A percentile compares a stretch with the other conserved stretches of the same genome.
These are phyloP conservation scores for Corella eumyota DNA, from an alignment of 23 tunicate genomes.

Conservation along the genomic window DNA sequence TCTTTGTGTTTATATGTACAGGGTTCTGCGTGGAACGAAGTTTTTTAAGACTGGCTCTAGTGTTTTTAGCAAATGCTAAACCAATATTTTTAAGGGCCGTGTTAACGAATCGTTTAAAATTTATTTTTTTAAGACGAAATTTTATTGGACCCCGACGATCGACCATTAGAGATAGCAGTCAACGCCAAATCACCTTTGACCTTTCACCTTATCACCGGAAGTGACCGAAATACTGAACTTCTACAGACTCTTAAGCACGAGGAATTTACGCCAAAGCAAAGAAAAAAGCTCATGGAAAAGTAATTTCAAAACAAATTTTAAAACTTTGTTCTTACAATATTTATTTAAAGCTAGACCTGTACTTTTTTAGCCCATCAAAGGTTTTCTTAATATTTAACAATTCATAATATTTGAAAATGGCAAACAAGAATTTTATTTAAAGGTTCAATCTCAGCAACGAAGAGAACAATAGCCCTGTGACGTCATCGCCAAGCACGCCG, in stretches of 20 bases:
- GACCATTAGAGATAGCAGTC: slow-evolving; percentile 45
- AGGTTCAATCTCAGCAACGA: slow-evolving; percentile 18
- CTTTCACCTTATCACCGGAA: slow-evolving; percentile 42
- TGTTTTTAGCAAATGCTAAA: too few species aligned
- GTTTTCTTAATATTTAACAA: neutral
- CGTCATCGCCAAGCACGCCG: slow-evolving; percentile 35
- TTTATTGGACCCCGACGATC: slow-evolving; percentile 58
- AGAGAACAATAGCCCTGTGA: slow-evolving; percentile 8
- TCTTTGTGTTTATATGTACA: too few species aligned
- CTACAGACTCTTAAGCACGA: slow-evolving; percentile 17
- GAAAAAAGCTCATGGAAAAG: slow-evolving; percentile 50
- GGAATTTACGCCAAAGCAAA: slow-evolving; percentile 39
- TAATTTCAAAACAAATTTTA: too few species aligned
- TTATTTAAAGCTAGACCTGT: neutral
- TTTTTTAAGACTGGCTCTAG: too few species aligned
- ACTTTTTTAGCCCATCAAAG: neutral
- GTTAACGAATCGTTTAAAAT: slow-evolving; percentile 1
- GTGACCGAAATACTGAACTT: slow-evolving; percentile 34
- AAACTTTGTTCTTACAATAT: neutral
- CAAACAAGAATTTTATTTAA: neutral
- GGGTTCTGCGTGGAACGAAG: too few species aligned
- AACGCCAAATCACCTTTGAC: slow-evolving; percentile 46
- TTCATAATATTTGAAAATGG: neutral
- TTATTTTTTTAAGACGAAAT: slow-evolving; percentile 44
- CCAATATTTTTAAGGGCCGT: neutral